Evolutionary conservation across 2,797 vertebrate species (phyloP), one percentile per base, ranked within the genome.

Genomic region (Carduelis carduelis): DNA sequence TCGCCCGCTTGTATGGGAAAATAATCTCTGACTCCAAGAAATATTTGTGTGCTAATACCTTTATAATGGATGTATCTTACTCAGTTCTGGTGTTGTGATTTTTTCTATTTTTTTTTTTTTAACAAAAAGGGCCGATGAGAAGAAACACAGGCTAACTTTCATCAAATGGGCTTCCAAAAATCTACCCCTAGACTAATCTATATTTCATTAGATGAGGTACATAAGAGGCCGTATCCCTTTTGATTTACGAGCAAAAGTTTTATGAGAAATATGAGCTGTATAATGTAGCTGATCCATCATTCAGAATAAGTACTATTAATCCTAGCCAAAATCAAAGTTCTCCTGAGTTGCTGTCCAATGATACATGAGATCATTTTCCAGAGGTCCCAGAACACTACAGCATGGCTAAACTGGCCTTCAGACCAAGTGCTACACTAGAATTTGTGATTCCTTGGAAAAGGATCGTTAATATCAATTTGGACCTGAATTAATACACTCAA

Each of bases 381-480:
- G 32, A 87, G 71, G n/a, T 59, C 41, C 70, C 18, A 61, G 47
- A 72, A 83, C 23, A 66, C 49, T 71, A 10, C 52, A 44, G n/a
- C 23, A 21, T 20, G 30, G 37, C 24, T 49, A 37, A 68, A 94
- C 81, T 86, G 34, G 44, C 66, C 69, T 96, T 96, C 32, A 89
- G 76, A 93, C 49, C 78, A 83, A 93, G 35, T 35, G 39, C 21
- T 92, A 35, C 2, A 4, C 27, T 55, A 72, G 50, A 72, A 91
- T 23, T 30, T 66, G 41, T 66, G 28, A 61, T 91, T 85, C 81
- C 46, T 91, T 77, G 27, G 63, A 78, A 90, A 89, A 74, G 34
- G 57, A 61, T 69, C 76, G 83, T 95, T 93, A 89, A 95, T 96
- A 89, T 94, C 41, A 77, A 82, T 96, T 94, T 94, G 86, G 57